Percentiles rank a stretch among this genome's conserved stretches.
Evolutionary conservation across 2,888 invertebrate species (phyloP).

Genomic region (Netelia fuscicornis): DNA sequence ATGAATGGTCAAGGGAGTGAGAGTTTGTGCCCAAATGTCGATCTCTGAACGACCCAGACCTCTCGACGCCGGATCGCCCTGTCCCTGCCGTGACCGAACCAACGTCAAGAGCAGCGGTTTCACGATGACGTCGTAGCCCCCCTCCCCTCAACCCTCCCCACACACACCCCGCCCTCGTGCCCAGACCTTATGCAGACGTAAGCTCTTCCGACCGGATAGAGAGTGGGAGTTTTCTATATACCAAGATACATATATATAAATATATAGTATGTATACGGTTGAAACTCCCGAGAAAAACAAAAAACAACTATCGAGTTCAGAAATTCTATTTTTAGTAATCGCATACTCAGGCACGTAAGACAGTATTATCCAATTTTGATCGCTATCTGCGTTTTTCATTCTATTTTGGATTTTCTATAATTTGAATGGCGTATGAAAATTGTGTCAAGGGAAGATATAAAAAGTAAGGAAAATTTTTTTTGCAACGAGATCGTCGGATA

Average conservation of each 20-base stretch:
- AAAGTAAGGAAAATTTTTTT: neutral
- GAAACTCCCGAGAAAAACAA: neutral
- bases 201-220: slow-evolving; percentile 32
- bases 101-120: slow-evolving; percentile 48
- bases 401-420: no score
- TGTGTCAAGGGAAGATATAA: no score
- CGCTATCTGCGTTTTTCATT: no score
- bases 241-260: neutral
- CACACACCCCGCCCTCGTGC: neutral
- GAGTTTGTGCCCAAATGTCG: slow-evolving; percentile 70
- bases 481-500: neutral
- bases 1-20: slow-evolving; percentile 18
- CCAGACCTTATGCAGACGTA: slow-evolving; percentile 62
- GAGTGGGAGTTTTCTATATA: slow-evolving; percentile 7
- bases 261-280: neutral
- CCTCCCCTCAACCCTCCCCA: neutral
- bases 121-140: slow-evolving; percentile 48
- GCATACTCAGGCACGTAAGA: neutral
- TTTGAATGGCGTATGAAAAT: no score
- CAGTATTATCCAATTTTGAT: neutral
- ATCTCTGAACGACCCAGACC: slow-evolving; percentile 74
- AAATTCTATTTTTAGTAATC: neutral
- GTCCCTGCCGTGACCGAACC: slow-evolving; percentile 42
- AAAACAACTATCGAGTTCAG: neutral
- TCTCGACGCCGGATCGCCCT: slow-evolving; percentile 72